phyloP scores from a whole-genome alignment of 2,888 invertebrate species.

The Biston stratarius region DNA sequence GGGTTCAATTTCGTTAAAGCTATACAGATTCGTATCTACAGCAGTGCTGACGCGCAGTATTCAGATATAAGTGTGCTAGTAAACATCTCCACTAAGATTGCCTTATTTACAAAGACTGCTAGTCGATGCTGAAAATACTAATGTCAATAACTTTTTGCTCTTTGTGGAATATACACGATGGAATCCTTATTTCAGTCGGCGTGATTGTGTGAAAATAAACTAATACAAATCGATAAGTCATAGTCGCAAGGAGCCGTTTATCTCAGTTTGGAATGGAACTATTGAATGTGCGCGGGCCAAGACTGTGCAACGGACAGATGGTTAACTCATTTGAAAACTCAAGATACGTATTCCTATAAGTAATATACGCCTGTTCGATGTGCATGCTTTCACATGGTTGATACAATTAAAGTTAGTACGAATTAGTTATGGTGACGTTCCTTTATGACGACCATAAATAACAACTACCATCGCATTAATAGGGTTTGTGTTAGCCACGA shows the following conservation, averaged over 20 bases:
- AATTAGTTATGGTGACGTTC: no score
- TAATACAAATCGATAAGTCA: constrained; percentile 33
- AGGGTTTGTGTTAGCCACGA: no score
- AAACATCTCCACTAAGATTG: constrained; percentile 51
- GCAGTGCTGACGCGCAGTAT: constrained; percentile 55
- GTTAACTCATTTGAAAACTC: background rate
- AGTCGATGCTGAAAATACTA: constrained; percentile 5
- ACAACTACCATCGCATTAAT: no score
- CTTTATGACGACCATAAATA: no score
- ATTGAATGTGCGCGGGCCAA: constrained; percentile 50
- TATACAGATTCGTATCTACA: constrained; percentile 71
- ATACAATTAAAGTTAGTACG: no score
- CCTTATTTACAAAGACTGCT: constrained; percentile 43
- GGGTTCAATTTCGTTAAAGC: constrained; percentile 75
- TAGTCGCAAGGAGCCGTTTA: constrained; percentile 36
- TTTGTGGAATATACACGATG: background rate
- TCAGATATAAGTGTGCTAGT: constrained; percentile 51
- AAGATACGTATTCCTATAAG: background rate
- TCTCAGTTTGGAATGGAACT: constrained; percentile 44
- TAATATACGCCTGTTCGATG: no score
- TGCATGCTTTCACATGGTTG: no score
- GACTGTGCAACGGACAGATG: background rate
- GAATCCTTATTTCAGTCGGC: constrained; percentile 6
- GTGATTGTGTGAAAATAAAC: constrained; percentile 10
- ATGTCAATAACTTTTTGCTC: background rate